Percentiles rank a stretch among this genome's conserved stretches.
These are phyloP conservation scores for Neoscelio sp. DNA, from an alignment of 2,888 invertebrate species.

Conservation along the genomic window DNA sequence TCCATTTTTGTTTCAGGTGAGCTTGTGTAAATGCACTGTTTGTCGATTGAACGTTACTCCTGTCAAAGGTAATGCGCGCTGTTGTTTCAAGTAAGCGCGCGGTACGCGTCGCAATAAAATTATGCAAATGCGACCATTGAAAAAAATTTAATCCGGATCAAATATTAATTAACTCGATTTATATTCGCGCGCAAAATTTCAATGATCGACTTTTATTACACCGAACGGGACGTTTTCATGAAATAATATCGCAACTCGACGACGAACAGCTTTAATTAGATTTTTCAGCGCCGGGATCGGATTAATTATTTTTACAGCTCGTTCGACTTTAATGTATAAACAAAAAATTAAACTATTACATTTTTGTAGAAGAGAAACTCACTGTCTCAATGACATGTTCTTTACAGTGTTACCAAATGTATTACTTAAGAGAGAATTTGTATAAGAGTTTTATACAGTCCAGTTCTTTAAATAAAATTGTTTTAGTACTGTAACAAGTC, in stretches of 20 bases:
- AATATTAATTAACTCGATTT: conserved; percentile 12
- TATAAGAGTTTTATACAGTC: too few relatives aligned
- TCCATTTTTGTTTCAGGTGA: conserved; percentile 73
- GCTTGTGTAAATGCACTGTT: conserved; percentile 27
- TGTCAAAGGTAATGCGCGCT: conserved; percentile 2
- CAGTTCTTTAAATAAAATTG: too few relatives aligned
- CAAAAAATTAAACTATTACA: conserved; percentile 5
- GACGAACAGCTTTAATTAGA: not conserved
- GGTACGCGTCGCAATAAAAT: not conserved
- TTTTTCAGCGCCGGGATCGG: not conserved
- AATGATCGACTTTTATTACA: not conserved
- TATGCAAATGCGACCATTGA: too few relatives aligned
- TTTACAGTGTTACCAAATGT: too few relatives aligned
- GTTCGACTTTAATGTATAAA: conserved; percentile 1
- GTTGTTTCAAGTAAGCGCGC: conserved; percentile 3
- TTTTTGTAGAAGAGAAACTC: too few relatives aligned
- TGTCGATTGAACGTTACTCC: not conserved
- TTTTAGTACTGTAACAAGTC: too few relatives aligned
- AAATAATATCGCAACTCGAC: not conserved
- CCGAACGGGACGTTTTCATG: not conserved
- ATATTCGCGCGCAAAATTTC: not conserved
- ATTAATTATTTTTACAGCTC: conserved; percentile 1
- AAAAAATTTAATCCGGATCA: conserved; percentile 5
- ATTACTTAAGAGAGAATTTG: too few relatives aligned
- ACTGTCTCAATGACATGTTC: too few relatives aligned